Evolutionary conservation across 37 sponge, comb jelly and placozoan genomes (phyloP).

Genomic region (Mnemiopsis leidyi): DNA sequence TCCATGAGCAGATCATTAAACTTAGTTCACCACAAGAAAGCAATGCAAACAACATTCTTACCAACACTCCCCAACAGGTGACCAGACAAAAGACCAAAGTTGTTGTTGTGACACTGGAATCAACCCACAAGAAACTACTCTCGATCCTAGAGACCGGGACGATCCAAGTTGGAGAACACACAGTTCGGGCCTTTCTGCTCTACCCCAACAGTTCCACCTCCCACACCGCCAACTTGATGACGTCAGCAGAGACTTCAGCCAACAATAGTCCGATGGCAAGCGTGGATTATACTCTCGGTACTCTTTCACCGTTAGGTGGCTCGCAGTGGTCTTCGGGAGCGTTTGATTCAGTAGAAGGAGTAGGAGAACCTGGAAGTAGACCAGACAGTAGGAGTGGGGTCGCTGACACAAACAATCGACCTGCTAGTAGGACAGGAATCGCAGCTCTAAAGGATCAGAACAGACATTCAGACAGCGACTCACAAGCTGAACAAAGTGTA

Average conservation of each 20-base stretch:
- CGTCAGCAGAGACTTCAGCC: background rate
- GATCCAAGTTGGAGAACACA: conserved; percentile 20
- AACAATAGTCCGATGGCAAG: background rate
- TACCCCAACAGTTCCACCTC: background rate
- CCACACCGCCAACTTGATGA: background rate
- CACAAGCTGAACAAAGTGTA: background rate
- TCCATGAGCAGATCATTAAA: too few relatives aligned
- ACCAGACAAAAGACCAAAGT: conserved; percentile 49
- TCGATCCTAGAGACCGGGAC: conserved; percentile 13
- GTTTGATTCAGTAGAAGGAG: background rate
- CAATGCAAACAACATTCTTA: too few relatives aligned
- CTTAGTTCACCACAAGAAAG: too few relatives aligned
- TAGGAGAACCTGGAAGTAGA: background rate
- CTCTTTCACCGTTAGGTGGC: background rate
- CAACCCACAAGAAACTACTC: conserved; percentile 16
- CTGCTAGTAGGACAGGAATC: too few relatives aligned
- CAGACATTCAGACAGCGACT: background rate
- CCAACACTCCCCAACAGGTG: too few relatives aligned
- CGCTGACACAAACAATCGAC: background rate
- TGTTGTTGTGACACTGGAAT: conserved; percentile 41
- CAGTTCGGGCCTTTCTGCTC: conserved; percentile 47
- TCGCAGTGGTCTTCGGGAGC: background rate
- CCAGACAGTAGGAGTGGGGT: background rate
- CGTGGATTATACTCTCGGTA: background rate
- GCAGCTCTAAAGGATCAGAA: background rate